Evolutionary conservation across 1,140 invertebrate genomes (phyloP).

Genomic region (Bradysia coprophila): DNA sequence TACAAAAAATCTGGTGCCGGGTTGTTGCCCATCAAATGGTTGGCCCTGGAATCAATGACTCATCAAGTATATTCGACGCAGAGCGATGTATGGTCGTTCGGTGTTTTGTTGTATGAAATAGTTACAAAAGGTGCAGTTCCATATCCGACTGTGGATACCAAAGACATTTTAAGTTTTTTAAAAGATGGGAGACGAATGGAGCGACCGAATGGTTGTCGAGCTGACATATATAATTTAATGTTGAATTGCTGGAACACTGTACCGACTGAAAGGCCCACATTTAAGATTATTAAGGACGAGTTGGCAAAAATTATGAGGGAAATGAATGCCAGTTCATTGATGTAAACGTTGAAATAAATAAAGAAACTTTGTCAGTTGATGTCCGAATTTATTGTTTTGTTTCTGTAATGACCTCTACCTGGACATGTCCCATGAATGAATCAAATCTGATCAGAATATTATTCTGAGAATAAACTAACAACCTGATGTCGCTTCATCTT

Average conservation of each 20-base stretch:
- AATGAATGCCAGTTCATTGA: too few species aligned
- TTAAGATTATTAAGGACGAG: too few species aligned
- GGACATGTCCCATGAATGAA: too few species aligned
- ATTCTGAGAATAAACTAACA: too few species aligned
- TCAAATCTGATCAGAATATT: too few species aligned
- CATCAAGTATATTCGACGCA: constrained; percentile 82
- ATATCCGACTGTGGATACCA: constrained; percentile 51
- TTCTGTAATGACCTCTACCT: too few species aligned
- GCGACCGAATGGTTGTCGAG: constrained; percentile 30
- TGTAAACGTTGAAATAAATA: too few species aligned
- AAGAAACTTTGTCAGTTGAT: too few species aligned
- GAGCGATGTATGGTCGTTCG: constrained; percentile 93
- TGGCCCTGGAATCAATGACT: constrained; percentile 76
- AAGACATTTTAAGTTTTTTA: constrained; percentile 33
- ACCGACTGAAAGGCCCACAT: background rate
- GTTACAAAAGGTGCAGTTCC: constrained; percentile 69
- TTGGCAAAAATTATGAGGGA: too few species aligned
- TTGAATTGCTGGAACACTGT: background rate
- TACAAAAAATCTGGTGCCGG: constrained; percentile 54
- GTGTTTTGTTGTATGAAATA: constrained; percentile 85
- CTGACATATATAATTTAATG: constrained; percentile 18
- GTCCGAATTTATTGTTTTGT: too few species aligned
- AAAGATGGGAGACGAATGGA: constrained; percentile 45
- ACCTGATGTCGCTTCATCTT: too few species aligned
- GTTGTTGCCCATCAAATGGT: constrained; percentile 80